phyloP scores from a whole-genome alignment of 2,113 vertebrate genomes.

The Cavia aperea region DNA sequence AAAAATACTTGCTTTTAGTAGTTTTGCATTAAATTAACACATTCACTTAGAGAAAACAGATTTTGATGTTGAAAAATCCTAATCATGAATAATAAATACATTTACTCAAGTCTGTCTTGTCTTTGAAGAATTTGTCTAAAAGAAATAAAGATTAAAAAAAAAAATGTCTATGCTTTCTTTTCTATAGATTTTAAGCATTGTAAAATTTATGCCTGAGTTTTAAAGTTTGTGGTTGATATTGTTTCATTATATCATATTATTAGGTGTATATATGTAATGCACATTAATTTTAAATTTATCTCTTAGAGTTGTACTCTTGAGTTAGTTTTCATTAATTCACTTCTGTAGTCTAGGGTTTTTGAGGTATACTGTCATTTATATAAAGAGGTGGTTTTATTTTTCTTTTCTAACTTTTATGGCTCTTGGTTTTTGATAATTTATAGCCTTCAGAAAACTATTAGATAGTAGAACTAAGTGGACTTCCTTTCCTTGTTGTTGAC shows the following conservation, averaged over 20 bases:
- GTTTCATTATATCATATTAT: not conserved
- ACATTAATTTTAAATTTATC: not conserved
- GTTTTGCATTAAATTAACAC: not conserved
- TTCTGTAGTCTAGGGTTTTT: not conserved
- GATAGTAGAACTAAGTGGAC: not conserved
- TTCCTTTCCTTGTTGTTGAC: slow-evolving; percentile 17
- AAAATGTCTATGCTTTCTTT: not conserved
- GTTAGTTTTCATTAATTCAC: not conserved
- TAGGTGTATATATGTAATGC: not conserved
- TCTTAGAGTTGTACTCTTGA: not conserved
- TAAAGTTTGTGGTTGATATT: not conserved
- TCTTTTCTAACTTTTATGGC: not conserved
- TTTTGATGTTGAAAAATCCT: not conserved
- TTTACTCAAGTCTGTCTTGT: not conserved
- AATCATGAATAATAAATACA: not conserved
- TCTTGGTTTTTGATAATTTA: not conserved
- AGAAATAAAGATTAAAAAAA: too few relatives aligned
- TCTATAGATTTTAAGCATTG: not conserved
- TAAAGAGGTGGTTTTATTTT: slow-evolving; percentile 19
- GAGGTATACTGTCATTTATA: not conserved
- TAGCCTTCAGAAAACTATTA: not conserved
- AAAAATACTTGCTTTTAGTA: not conserved
- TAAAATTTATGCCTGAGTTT: slow-evolving; percentile 27
- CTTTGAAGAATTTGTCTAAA: not conserved
- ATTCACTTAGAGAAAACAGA: not conserved